A percentile compares a stretch with the other conserved stretches of the same genome.
phyloP scores from a whole-genome alignment of 2,888 invertebrate species.

The Geophilus truncorum region DNA sequence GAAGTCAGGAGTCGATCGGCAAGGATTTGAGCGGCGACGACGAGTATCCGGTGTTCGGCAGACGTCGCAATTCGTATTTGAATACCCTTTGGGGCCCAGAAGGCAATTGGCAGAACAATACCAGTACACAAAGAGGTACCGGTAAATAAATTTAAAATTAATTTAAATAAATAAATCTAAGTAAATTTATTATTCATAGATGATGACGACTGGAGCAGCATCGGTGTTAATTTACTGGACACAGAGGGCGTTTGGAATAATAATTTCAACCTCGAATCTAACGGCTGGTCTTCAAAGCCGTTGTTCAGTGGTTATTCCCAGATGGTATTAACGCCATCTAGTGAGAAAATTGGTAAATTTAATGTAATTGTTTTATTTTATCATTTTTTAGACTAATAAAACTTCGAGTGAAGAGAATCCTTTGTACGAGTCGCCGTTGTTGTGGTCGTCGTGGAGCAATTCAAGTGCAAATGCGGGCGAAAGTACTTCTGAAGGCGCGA shows the following conservation, averaged over 20 bases:
- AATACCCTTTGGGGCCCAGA: background rate
- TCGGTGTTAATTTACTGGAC: background rate
- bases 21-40: background rate
- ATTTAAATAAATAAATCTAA: background rate
- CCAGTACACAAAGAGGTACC: background rate
- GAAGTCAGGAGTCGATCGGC: background rate
- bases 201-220: background rate
- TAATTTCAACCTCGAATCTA: background rate
- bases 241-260: background rate
- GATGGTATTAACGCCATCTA: background rate
- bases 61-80: background rate
- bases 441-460: background rate
- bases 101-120: background rate
- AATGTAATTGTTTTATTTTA: background rate
- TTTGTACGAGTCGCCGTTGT: background rate
- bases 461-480: background rate
- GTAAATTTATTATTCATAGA: background rate
- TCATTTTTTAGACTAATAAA: background rate
- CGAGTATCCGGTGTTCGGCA: background rate
- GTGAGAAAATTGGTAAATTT: too few relatives aligned
- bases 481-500: background rate
- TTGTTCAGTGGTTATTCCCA: background rate
- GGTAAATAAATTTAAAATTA: background rate
- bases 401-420: background rate
- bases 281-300: background rate